Base-by-base conservation (phyloP, 64 coral and sea anemone genomes). In the Pocillopora verrucosa region DNA sequence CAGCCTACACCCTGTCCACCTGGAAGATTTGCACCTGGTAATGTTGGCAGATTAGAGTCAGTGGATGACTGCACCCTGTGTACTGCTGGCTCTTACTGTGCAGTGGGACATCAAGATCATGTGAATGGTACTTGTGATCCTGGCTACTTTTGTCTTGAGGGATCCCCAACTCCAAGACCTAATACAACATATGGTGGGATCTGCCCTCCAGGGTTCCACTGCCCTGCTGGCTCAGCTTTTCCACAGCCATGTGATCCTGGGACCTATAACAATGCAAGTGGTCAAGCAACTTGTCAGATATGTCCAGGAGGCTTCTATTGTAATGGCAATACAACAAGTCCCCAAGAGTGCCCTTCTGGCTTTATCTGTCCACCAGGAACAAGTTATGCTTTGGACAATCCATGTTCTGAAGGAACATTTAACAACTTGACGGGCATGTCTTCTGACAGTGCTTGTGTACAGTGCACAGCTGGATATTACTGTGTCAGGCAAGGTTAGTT, bases 281-380 rank as follows among this genome's bases (percentile, higher is more conserved):
- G 88, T 57, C 93, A 92, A 80, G 87, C 62, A 17, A 65, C 14
- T 10, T 99, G 97, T 65, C 60, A 86, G 37, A 75, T 57, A 25
- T 99, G 97, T 26, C 97, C 97, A 10, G 74, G 76, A 56, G 97
- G 97, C 13, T 99, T 93, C 80, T 99, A 89, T 80, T 99, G 97
- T 77, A 89, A 78, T 82, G 94, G 91, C 35, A 99, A 99, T 75
- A 99, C 93, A 30, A 99, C 97, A n/a, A 86, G 36, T 19, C 97
- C 97, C 19, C 30, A 51, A 12, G 58, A 90, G 37, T 99, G 97
- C 24, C 97, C 97, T 20, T 30, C 91, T 20, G 97, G 97, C 11
- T 99, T 93, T 74, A 95, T 93, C 74, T 99, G 97, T 35, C 97
- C 97, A 19, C 57, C 36, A 45, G 89, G 89, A 14, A 95, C 93